A percentile compares a stretch with the other conserved stretches of the same genome.
Conservation (phyloP, 2,113 vertebrate species). For the Centrocercus urophasianus region DNA sequence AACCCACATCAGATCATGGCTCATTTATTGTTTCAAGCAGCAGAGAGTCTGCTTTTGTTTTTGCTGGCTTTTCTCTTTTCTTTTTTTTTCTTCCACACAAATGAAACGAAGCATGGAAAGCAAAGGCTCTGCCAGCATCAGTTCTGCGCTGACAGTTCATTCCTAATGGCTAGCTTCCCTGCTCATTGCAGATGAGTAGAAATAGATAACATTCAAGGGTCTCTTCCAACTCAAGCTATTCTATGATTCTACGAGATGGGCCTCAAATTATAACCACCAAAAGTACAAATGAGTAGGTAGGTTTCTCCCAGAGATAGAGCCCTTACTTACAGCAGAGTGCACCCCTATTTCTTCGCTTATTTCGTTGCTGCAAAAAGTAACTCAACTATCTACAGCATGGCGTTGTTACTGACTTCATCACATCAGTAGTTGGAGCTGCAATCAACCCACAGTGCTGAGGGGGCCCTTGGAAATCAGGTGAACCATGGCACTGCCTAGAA, state of each 20-base stretch:
- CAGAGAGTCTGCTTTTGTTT: neutral
- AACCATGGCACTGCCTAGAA: neutral
- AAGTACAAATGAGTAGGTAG: neutral
- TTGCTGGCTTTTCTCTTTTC: neutral
- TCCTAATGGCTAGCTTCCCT: neutral
- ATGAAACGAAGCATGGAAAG: neutral
- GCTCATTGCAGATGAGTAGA: no score
- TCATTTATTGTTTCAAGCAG: neutral
- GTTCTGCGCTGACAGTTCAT: neutral
- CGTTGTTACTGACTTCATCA: neutral
- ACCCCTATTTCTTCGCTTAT: neutral
- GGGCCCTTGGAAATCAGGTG: neutral
- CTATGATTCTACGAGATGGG: neutral
- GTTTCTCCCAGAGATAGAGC: neutral
- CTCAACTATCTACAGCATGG: neutral
- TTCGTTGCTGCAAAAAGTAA: neutral
- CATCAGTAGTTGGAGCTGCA: neutral
- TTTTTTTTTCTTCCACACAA: neutral
- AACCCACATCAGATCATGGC: neutral
- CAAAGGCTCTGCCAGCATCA: neutral
- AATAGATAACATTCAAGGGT: no score
- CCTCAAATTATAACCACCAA: neutral
- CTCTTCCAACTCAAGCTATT: no score
- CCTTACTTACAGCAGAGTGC: neutral
- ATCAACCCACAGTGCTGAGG: accelerated